Evolutionary conservation across 2,797 vertebrate species (phyloP), one percentile per base, ranked within the genome.

Genomic region (Orientallactaga sibirica): DNA sequence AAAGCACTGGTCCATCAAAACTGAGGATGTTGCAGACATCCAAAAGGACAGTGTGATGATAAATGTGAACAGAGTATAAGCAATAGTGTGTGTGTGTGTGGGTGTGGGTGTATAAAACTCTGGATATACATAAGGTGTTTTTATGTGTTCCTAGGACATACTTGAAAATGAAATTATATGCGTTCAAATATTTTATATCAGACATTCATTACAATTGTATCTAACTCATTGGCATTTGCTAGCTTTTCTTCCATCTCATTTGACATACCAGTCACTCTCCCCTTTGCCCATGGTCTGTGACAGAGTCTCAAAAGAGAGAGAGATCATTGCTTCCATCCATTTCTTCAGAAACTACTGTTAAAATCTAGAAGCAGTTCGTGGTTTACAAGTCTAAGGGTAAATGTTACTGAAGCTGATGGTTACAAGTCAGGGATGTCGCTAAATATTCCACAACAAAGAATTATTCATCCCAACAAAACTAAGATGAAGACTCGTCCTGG

Each of bases 291-390:
- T 24, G 19, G 20, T 66, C 25, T 78, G 16, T 12, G 6, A 27
- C n/a, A 55, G 12, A 37, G 68, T 0, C 20, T 33, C 25, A 48
- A 83, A 68, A 52, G 74, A 0, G 78, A 67, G 11, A 22, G 5
- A 0, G 12, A 43, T 55, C 25, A 16, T 77, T 14, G 3, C 41
- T 19, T 15, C 5, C 0, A 3, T 15, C 5, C 0, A 3, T 43
- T 12, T 25, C 27, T n/a, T 41, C 33, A 16, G 1, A 18, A 18
- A n/a, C 19, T 68, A 9, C 24, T 75, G n/a, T 22, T 41, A 74
- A 67, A 55, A 19, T 62, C 52, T 85, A 4, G 20, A 58, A 58
- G 55, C 55, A 58, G 16, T 58, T 58, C 16, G 1, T 58, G 9
- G 74, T 62, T 67, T 58, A 58, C 8, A 58, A 58, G 4, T 52